Base-by-base conservation (phyloP, 2,888 invertebrate species). In the Ditula angustiorana region DNA sequence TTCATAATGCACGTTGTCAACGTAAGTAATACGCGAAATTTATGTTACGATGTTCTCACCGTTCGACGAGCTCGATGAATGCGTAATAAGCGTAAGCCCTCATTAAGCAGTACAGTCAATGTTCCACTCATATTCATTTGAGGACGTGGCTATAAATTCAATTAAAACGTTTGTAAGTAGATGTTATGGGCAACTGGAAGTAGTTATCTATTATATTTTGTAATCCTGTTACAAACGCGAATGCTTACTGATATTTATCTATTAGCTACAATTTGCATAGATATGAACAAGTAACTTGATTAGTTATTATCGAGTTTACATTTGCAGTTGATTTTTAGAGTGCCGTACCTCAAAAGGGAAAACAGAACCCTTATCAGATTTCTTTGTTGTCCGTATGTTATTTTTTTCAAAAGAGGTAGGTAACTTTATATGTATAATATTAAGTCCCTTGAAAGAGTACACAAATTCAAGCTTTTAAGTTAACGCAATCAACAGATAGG, bases 1-100 rank as follows among this genome's bases (percentile, higher is more conserved):
- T 89, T 92, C 91, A 92, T 92, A 92, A 90, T 81, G 87, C 90
- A 85, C 85, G 85, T 82, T 87, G 91, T 91, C 91, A 87, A 84
- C 88, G 83, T 90, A 90, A 90, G 91, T 92, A 92, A 92, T 92
- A 91, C 91, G 91, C 91, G 87, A 92, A 92, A 92, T 92, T 92
- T 92, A 92, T 92, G 92, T 91, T 91, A 90, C 88, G 88, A 88
- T 86, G 88, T 91, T 92, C 92, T 90, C 92, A 91, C 91, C 89
- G 90, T 87, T 84, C 82, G 78, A 78, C 77, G 77, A 82, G 80
- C 81, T 76, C 83, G 74, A 79, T 83, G 92, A 89, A 92, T 92
- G 83, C 88, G 74, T 88, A 87, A 91, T 88, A 77, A 79, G 80
- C 71, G 90, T 88, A 78, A 79, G 80, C 70, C 71, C 78, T 84